These are phyloP conservation scores for Polypterus senegalus DNA, from an alignment of 2,113 vertebrate species.

Conservation along the genomic window DNA sequence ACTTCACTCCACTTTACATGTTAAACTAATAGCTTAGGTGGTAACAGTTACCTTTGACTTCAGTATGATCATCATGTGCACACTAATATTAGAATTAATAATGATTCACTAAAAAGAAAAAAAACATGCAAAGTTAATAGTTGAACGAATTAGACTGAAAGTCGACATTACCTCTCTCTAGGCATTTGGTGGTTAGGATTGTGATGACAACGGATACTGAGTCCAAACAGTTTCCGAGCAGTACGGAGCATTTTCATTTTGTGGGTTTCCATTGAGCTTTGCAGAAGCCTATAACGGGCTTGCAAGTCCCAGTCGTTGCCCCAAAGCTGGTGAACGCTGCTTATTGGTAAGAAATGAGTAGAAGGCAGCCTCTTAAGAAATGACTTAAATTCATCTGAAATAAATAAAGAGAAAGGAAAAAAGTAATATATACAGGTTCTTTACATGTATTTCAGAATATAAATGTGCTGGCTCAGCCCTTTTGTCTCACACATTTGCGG, in stretches of 20 bases:
- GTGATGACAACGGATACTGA: constrained; percentile 92
- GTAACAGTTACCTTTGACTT: too few species aligned
- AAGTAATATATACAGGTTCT: too few species aligned
- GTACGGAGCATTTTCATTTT: constrained; percentile 88
- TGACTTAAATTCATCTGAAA: constrained; percentile 90
- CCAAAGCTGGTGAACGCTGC: constrained; percentile 95
- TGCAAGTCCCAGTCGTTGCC: constrained; percentile 97
- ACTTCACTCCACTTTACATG: too few species aligned
- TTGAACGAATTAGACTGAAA: too few species aligned
- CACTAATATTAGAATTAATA: too few species aligned
- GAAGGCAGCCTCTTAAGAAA: constrained; percentile 92
- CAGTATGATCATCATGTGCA: too few species aligned
- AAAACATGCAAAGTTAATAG: too few species aligned
- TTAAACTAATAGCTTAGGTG: too few species aligned
- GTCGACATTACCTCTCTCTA: constrained; percentile 72
- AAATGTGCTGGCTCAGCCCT: too few species aligned
- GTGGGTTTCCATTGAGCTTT: constrained; percentile 80
- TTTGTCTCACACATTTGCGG: too few species aligned
- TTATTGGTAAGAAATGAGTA: constrained; percentile 91
- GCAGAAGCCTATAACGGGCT: constrained; percentile 86
- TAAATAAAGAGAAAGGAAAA: constrained; percentile 7
- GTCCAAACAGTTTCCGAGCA: constrained; percentile 90
- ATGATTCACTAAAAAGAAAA: too few species aligned
- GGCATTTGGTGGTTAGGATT: constrained; percentile 98
- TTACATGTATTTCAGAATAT: too few species aligned